Percentiles rank a stretch among this genome's conserved stretches.
Conservation (phyloP, 2,797 vertebrate species). For the Pseudomugil tenellus region DNA sequence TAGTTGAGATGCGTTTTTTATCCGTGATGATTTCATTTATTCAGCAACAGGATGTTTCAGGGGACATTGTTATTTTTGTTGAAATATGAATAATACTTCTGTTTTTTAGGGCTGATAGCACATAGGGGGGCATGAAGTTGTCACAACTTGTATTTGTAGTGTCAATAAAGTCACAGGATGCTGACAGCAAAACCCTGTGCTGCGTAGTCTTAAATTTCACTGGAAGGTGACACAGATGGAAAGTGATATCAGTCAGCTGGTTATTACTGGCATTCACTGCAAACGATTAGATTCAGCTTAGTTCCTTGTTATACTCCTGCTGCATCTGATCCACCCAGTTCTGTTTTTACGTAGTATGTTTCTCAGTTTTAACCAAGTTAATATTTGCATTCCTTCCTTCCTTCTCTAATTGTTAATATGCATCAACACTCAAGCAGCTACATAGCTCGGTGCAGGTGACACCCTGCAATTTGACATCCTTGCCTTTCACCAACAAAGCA, state of each 20-base stretch:
- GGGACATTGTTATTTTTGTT: constrained; percentile 4
- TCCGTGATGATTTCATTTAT: too few species aligned
- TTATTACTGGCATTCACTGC: too few species aligned
- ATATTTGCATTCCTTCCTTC: background rate
- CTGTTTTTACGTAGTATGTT: background rate
- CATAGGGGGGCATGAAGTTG: background rate
- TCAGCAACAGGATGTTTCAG: constrained; percentile 15
- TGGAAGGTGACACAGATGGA: background rate
- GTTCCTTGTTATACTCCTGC: background rate
- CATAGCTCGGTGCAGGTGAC: constrained; percentile 85
- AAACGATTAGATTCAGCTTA: too few species aligned
- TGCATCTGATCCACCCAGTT: background rate
- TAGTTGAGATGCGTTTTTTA: too few species aligned
- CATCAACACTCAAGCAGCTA: constrained; percentile 96
- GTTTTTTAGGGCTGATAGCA: background rate
- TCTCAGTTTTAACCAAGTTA: too few species aligned
- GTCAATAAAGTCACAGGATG: background rate
- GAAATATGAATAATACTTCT: background rate
- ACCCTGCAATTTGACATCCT: constrained; percentile 97
- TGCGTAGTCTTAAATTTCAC: background rate
- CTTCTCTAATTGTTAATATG: constrained; percentile 93
- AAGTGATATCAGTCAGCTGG: background rate
- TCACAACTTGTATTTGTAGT: background rate
- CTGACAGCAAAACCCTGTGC: too few species aligned
- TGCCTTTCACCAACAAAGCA: constrained; percentile 84